Evolutionary conservation across 2,113 vertebrate genomes (phyloP).

Genomic region (Hystrix brachyura): DNA sequence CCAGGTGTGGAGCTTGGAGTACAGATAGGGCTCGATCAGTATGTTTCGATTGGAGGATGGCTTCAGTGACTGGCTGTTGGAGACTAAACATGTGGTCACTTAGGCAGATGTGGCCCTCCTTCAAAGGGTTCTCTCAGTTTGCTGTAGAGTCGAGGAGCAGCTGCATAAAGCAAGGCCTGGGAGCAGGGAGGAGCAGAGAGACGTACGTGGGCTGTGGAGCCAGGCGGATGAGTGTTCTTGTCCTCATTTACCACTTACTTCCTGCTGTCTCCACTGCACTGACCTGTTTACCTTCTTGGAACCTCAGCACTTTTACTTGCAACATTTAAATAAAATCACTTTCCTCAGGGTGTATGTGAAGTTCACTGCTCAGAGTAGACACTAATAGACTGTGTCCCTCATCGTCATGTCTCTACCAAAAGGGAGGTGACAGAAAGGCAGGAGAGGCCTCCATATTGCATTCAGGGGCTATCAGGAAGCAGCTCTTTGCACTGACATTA

Average conservation of each 20-base stretch:
- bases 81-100: not conserved
- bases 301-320: constrained; percentile 46
- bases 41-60: not conserved
- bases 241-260: not conserved
- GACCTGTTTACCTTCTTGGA: not conserved
- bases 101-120: not conserved
- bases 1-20: not conserved
- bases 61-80: not conserved
- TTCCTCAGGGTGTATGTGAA: not conserved
- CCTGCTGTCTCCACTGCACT: not conserved
- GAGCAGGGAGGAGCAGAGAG: not conserved
- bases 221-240: not conserved
- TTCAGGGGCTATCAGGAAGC: not conserved
- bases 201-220: not conserved
- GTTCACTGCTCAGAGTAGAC: not conserved
- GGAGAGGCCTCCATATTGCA: not conserved
- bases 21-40: not conserved
- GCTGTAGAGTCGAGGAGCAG: not conserved
- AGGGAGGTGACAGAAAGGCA: not conserved
- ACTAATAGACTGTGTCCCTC: not conserved
- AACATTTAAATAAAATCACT: not conserved
- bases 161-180: not conserved
- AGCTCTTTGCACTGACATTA: not conserved
- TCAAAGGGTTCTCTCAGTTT: not conserved
- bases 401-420: not conserved